These are phyloP conservation scores for Neuroscelio doddi DNA, from an alignment of 2,888 invertebrate genomes.

Conservation along the genomic window DNA sequence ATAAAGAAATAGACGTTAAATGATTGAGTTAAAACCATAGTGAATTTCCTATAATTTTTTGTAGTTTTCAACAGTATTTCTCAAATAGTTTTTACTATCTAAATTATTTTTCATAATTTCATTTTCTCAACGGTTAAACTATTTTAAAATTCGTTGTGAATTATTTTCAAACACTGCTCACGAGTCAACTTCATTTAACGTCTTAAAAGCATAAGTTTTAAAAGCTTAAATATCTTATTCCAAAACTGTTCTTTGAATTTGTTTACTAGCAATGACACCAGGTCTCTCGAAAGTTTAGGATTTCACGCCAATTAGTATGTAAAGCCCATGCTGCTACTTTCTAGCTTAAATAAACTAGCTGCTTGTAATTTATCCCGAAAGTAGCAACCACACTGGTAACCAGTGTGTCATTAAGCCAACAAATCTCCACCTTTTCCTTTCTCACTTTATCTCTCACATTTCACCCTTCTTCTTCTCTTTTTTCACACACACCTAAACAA, in stretches of 20 bases:
- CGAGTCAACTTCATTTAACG: no score
- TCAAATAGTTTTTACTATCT: no score
- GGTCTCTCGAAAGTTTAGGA: conserved; percentile 49
- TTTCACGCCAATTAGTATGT: conserved; percentile 60
- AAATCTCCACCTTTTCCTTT: conserved; percentile 6
- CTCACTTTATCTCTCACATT: background rate
- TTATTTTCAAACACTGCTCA: no score
- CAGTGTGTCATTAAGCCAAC: conserved; percentile 20
- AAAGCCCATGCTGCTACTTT: conserved; percentile 49
- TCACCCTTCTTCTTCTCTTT: background rate
- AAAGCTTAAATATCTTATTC: no score
- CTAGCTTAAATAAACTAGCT: conserved; percentile 49
- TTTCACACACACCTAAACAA: background rate
- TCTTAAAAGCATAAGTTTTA: no score
- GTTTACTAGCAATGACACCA: conserved; percentile 5
- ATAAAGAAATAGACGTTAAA: no score
- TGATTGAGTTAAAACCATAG: no score
- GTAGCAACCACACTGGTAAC: conserved; percentile 17
- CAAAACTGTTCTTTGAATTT: background rate
- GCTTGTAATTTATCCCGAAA: conserved; percentile 50
- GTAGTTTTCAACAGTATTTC: no score
- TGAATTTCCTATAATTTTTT: no score
- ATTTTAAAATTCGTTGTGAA: no score
- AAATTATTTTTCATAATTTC: no score
- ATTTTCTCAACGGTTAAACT: no score